Evolutionary conservation across 2,113 vertebrate species (phyloP).

Genomic region (Phainopepla nitens): DNA sequence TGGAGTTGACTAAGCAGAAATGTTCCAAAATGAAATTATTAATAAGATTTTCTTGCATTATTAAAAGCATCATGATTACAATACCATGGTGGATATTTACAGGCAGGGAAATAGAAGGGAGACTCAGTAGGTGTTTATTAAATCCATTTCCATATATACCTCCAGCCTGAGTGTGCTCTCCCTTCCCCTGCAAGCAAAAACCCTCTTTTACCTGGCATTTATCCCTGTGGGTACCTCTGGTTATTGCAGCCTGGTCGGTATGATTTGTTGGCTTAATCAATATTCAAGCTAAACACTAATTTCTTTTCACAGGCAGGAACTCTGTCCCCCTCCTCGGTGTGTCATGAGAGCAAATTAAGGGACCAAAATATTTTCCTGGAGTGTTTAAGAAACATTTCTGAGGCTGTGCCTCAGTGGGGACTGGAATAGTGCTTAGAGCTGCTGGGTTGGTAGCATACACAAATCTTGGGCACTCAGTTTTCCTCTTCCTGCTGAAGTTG

Average conservation of each 20-base stretch:
- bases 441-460: neutral
- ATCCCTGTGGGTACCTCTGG: neutral
- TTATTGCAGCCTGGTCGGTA: neutral
- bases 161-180: neutral
- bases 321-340: neutral
- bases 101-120: neutral
- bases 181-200: neutral
- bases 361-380: neutral
- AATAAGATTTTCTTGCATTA: slow-evolving; percentile 7
- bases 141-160: neutral
- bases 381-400: neutral
- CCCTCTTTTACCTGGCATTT: neutral
- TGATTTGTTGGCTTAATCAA: slow-evolving; percentile 1
- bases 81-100: neutral
- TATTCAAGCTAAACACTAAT: neutral
- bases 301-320: neutral
- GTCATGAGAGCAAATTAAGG: neutral
- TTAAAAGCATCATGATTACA: slow-evolving; percentile 7
- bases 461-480: neutral
- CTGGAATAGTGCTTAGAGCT: neutral
- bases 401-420: neutral
- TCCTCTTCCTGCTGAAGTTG: neutral
- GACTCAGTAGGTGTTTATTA: slow-evolving; percentile 37
- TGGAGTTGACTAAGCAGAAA: slow-evolving; percentile 27
- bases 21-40: slow-evolving; percentile 17